Evolutionary conservation across 2,888 invertebrate species (phyloP), one percentile per base, ranked within the genome.

Genomic region (Oasisia sp.): DNA sequence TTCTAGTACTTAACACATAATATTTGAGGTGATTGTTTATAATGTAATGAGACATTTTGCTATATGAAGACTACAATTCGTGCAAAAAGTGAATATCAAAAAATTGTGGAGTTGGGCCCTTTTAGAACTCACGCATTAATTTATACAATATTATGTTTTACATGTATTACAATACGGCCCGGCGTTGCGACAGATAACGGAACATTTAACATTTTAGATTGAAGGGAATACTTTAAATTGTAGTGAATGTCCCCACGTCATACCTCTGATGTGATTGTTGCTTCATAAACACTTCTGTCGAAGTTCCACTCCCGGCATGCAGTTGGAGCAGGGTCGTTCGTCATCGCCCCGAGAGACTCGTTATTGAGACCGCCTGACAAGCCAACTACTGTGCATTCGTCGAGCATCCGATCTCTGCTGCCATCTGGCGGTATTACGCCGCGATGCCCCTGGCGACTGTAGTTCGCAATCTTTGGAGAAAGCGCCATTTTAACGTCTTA

Each of bases 191-290:
- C 38, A 38, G 38, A 38, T 38, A 38, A n/a, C n/a, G n/a, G n/a
- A n/a, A n/a, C n/a, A n/a, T n/a, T n/a, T n/a, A n/a, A 45, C 45
- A 45, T 11, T 7, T 45, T 45, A 45, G 50, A 50, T 12, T 50
- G 50, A 50, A 9, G 9, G 50, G 50, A 50, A 50, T 11, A 50
- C 9, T 9, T 50, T 9, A 50, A 12, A 50, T 50, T 14, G 14
- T 50, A 50, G 9, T 8, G 96, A 91, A 93, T 90, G 19, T 32
- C 19, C 32, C 27, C 90, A 44, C 7, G 5, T 44, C 14, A 44
- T 90, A 90, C 90, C 32, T 90, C 44, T n/a, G 32, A 32, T 32
- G 32, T 90, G 38, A 90, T 90, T 19, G 32, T 90, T 27, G 32
- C 7, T 32, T 90, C 44, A 27, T 44, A 14, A 7, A 32, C 32